Percentiles rank a stretch among this genome's conserved stretches.
Evolutionary conservation across 2,113 vertebrate genomes (phyloP).

Genomic region (Petrocephalus microphthalmus): DNA sequence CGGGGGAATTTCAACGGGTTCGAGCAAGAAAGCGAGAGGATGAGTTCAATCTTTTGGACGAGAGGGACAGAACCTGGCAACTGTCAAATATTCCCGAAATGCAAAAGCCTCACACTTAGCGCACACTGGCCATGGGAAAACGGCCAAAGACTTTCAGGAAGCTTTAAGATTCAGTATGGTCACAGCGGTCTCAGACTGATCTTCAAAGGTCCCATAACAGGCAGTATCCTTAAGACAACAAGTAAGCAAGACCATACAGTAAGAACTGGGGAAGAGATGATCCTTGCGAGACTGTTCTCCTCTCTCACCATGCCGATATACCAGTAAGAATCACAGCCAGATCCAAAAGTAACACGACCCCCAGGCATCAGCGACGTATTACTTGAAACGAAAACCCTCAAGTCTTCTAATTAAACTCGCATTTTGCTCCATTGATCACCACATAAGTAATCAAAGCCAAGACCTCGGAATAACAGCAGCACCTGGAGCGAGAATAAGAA

Average conservation of each 20-base stretch:
- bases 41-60: not conserved
- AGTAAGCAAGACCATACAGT: not conserved
- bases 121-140: not conserved
- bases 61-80: slow-evolving; percentile 14
- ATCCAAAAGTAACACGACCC: slow-evolving; percentile 18
- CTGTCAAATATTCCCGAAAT: slow-evolving; percentile 1
- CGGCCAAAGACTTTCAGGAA: not conserved
- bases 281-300: not conserved
- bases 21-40: slow-evolving; percentile 1
- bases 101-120: not conserved
- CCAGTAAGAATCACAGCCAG: not conserved
- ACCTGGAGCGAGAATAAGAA: not conserved
- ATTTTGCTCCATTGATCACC: not conserved
- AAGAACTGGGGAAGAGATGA: not conserved
- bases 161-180: not conserved
- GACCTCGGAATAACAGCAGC: not conserved
- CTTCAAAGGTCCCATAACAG: not conserved
- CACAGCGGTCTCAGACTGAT: not conserved
- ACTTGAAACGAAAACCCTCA: not conserved
- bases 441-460: slow-evolving; percentile 11
- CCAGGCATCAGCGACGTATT: not conserved
- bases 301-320: not conserved
- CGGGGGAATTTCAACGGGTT: not conserved
- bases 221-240: not conserved
- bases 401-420: slow-evolving; percentile 20